A percentile compares a stretch with the other conserved stretches of the same genome.
Evolutionary conservation across 2,888 invertebrate genomes (phyloP).

Genomic region (Augiades crinisus): DNA sequence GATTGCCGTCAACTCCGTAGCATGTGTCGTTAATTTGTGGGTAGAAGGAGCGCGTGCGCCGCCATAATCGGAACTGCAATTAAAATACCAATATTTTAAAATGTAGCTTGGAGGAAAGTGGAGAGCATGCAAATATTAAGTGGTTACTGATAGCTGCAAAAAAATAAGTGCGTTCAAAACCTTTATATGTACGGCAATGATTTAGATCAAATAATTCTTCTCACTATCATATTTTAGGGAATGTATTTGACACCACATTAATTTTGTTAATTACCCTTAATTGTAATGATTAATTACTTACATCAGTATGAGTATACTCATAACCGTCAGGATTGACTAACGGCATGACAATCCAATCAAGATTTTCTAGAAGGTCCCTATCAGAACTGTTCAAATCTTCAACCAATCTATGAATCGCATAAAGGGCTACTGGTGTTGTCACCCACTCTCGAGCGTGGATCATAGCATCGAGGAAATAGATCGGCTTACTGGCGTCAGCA

Average conservation of each 20-base stretch:
- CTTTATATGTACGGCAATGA: too few relatives aligned
- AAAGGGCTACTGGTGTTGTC: slow-evolving; percentile 83
- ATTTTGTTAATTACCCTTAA: too few relatives aligned
- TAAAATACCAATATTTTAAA: background rate
- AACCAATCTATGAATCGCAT: slow-evolving; percentile 82
- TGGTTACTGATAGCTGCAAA: too few relatives aligned
- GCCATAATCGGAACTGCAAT: slow-evolving; percentile 83
- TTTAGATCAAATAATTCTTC: too few relatives aligned
- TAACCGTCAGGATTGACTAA: slow-evolving; percentile 88
- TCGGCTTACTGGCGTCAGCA: slow-evolving; percentile 54
- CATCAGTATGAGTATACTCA: slow-evolving; percentile 81
- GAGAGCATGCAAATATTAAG: too few relatives aligned
- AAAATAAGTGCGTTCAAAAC: too few relatives aligned
- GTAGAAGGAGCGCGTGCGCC: slow-evolving; percentile 81
- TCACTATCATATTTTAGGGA: too few relatives aligned
- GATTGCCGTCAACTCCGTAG: slow-evolving; percentile 86
- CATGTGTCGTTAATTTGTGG: slow-evolving; percentile 67
- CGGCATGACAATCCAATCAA: slow-evolving; percentile 86
- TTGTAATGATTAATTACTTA: slow-evolving; percentile 45
- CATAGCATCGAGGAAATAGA: slow-evolving; percentile 76
- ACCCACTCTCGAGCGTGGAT: slow-evolving; percentile 88
- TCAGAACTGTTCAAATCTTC: slow-evolving; percentile 56
- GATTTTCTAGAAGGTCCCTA: slow-evolving; percentile 74
- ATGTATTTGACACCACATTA: too few relatives aligned
- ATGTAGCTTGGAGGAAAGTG: too few relatives aligned